Conservation (phyloP, 1,140 invertebrate species). For the Drosophila micromelanica region DNA sequence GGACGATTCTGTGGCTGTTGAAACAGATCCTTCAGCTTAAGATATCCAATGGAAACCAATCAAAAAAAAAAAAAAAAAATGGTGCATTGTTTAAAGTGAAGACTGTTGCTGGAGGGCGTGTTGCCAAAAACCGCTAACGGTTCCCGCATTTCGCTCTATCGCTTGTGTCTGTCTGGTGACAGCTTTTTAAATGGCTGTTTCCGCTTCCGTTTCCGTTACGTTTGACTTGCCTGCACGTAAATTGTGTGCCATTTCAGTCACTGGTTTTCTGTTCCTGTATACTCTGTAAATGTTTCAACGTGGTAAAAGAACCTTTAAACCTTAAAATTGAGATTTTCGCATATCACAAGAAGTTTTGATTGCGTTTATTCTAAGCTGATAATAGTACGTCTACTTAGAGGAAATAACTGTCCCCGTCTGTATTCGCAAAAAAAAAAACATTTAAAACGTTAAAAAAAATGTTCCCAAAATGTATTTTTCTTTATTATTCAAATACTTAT, state of each 20-base stretch:
- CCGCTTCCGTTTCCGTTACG: slow-evolving; percentile 71
- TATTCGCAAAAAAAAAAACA: too few relatives aligned
- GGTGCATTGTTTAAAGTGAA: background rate
- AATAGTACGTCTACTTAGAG: too few relatives aligned
- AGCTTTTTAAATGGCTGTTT: slow-evolving; percentile 74
- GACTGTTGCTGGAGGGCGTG: slow-evolving; percentile 9
- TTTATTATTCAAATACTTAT: too few relatives aligned
- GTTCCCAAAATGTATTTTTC: too few relatives aligned
- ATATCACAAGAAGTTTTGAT: too few relatives aligned
- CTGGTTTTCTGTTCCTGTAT: slow-evolving; percentile 25
- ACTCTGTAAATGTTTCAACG: background rate
- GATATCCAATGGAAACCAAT: background rate
- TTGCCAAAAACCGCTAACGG: slow-evolving; percentile 43
- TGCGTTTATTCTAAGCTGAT: too few relatives aligned
- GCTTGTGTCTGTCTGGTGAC: slow-evolving; percentile 40
- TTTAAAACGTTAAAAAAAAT: too few relatives aligned
- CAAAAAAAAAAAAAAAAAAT: too few relatives aligned
- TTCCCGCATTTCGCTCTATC: slow-evolving; percentile 1
- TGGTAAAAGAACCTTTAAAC: background rate
- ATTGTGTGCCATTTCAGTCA: slow-evolving; percentile 58
- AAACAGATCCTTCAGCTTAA: background rate
- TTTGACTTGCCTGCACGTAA: slow-evolving; percentile 77
- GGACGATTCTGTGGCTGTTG: too few relatives aligned
- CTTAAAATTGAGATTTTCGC: too few relatives aligned
- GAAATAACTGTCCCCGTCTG: too few relatives aligned